Percentiles rank a stretch among this genome's conserved stretches.
These are phyloP conservation scores for Chaetodon auriga DNA, from an alignment of 2,113 vertebrate genomes.

Conservation along the genomic window DNA sequence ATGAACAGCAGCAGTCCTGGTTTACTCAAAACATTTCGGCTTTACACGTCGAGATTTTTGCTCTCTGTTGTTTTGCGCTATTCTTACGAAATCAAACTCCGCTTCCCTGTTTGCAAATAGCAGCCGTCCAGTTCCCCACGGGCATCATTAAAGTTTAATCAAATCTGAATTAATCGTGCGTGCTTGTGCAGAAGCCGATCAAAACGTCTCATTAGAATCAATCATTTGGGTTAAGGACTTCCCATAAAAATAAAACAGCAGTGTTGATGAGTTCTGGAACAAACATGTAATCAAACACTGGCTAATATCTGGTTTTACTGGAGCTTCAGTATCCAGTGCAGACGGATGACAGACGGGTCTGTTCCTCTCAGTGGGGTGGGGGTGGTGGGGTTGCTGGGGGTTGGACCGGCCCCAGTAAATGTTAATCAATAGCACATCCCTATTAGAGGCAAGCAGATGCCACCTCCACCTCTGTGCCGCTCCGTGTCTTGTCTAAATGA, in stretches of 20 bases:
- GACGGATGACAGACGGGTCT: slow-evolving; percentile 18
- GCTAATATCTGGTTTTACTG: slow-evolving; percentile 5
- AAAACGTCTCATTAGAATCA: slow-evolving; percentile 72
- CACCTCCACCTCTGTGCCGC: slow-evolving; percentile 59
- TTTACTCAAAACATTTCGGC: neutral
- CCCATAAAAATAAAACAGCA: slow-evolving; percentile 46
- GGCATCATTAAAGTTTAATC: slow-evolving; percentile 69
- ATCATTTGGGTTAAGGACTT: slow-evolving; percentile 67
- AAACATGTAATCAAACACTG: slow-evolving; percentile 29
- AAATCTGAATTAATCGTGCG: slow-evolving; percentile 65
- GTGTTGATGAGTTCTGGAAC: slow-evolving; percentile 27
- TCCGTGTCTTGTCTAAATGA: slow-evolving; percentile 65
- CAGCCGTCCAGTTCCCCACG: slow-evolving; percentile 63
- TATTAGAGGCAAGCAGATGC: slow-evolving; percentile 69
- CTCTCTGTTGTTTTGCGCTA: slow-evolving; percentile 20
- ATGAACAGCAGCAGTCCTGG: neutral
- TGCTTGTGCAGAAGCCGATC: slow-evolving; percentile 57
- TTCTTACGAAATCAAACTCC: slow-evolving; percentile 33
- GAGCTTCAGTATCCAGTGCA: neutral
- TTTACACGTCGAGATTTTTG: neutral
- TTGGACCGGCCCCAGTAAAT: slow-evolving; percentile 43
- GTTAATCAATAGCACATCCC: slow-evolving; percentile 74
- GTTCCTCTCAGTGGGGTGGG: slow-evolving; percentile 44
- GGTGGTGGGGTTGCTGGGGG: slow-evolving; percentile 9
- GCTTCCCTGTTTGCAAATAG: slow-evolving; percentile 43